These are phyloP conservation scores for Circaetus cinerascens DNA, from an alignment of 2,113 vertebrate species.

Conservation along the genomic window DNA sequence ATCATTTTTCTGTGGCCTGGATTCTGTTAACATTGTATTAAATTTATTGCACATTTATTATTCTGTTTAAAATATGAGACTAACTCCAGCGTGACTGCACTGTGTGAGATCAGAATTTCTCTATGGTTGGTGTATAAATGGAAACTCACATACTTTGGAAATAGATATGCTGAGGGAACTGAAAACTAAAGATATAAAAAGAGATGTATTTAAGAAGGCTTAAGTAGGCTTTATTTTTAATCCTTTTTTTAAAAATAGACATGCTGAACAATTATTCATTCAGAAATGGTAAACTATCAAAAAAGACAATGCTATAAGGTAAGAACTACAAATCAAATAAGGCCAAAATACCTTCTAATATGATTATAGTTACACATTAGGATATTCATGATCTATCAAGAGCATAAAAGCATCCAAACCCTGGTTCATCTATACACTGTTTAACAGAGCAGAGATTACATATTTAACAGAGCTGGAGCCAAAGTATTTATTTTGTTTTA, in stretches of 20 bases:
- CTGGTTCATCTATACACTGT: background rate
- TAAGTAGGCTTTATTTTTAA: background rate
- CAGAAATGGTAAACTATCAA: background rate
- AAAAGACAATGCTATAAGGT: background rate
- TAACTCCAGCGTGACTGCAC: background rate
- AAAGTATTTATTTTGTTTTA: background rate
- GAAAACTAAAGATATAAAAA: background rate
- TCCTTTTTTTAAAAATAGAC: background rate
- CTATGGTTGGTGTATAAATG: background rate
- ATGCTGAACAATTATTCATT: background rate
- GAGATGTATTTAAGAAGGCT: background rate
- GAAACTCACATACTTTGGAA: background rate
- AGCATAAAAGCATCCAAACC: background rate
- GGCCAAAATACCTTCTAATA: background rate
- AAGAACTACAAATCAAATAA: background rate
- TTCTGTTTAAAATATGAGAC: constrained; percentile 1
- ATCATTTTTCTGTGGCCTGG: background rate
- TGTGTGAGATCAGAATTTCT: background rate
- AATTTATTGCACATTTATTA: constrained; percentile 6
- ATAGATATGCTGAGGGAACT: background rate
- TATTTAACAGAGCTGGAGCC: background rate
- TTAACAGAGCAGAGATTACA: background rate
- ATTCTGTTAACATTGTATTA: background rate
- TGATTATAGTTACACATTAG: background rate
- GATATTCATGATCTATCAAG: background rate